Evolutionary conservation across 1,140 invertebrate genomes (phyloP), one percentile per base, ranked within the genome.

Genomic region (Trissolcus basalis): DNA sequence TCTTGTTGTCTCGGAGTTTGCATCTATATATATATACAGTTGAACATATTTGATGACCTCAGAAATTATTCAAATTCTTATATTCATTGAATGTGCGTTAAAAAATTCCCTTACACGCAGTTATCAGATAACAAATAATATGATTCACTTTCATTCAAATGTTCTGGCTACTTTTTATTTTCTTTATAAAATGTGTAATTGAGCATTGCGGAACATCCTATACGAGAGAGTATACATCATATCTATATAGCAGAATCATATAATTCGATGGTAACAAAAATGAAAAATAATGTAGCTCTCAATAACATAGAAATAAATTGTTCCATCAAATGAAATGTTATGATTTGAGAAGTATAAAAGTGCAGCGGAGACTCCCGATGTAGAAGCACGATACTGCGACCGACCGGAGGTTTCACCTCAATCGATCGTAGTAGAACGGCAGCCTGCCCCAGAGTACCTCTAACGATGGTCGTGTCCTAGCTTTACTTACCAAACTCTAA

Each of bases 401-500:
- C 61, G 61, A 79, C 63, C 53, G 64, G 71, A 58, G 71, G 70
- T 79, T 80, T 71, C 68, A 81, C 80, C 81, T 81, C 80, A 77
- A 82, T 83, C 81, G 81, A 83, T 82, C 80, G 80, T 48, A 61
- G 68, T 69, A 73, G 67, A 73, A 82, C 71, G 80, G 61, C 77
- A 61, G 80, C 77, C 73, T 81, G 80, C 70, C 74, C 67, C 67
- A 76, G 78, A 82, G 79, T 78, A 81, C 72, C 67, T 80, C 70
- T 77, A 79, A 79, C 81, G 82, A 83, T 85, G 80, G 82, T 84
- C 77, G 79, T 79, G 74, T 82, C 78, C 78, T 78, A 78, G 74
- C 71, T 68, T 81, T 73, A 80, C 80, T 84, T 80, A 80, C 80
- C 81, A 80, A 84, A 81, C 83, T 85, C 76, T 81, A 82, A 83